These are phyloP conservation scores for Centropyge bicolor DNA, from an alignment of 2,797 vertebrate species.

Conservation along the genomic window DNA sequence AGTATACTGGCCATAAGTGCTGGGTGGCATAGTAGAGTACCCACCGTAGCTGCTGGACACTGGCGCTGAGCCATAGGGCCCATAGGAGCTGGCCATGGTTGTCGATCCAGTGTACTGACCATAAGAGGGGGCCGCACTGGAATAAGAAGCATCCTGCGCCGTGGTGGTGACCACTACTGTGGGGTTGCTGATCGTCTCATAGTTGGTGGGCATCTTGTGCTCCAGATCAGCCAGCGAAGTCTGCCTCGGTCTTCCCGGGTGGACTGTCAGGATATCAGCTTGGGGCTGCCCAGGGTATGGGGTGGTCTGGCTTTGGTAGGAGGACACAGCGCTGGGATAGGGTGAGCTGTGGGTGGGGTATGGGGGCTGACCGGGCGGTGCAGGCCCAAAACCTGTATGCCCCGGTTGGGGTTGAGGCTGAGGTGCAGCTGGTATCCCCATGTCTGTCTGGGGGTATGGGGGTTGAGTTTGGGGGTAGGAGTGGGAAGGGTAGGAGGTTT, in stretches of 20 bases:
- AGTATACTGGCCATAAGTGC: constrained; percentile 84
- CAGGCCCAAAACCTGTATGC: constrained; percentile 90
- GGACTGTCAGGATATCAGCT: constrained; percentile 86
- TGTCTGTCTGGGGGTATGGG: constrained; percentile 90
- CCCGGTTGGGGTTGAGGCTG: constrained; percentile 83
- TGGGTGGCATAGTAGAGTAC: constrained; percentile 80
- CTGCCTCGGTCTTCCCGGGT: constrained; percentile 92
- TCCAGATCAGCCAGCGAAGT: constrained; percentile 95
- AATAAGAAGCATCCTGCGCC: constrained; percentile 87
- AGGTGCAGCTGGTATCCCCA: constrained; percentile 82
- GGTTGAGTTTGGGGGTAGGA: constrained; percentile 86
- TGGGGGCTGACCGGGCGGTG: constrained; percentile 86
- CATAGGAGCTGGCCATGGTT: constrained; percentile 84
- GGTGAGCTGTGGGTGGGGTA: constrained; percentile 91
- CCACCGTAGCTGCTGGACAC: constrained; percentile 83
- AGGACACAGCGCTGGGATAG: constrained; percentile 86
- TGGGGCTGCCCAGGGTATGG: constrained; percentile 89
- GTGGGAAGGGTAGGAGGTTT: constrained; percentile 88
- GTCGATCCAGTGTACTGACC: constrained; percentile 83
- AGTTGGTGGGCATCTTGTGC: constrained; percentile 97
- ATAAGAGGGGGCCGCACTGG: constrained; percentile 82
- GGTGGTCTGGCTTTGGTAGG: constrained; percentile 87
- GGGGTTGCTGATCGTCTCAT: constrained; percentile 92
- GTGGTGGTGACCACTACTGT: constrained; percentile 89
- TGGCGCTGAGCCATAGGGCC: constrained; percentile 81